Base-by-base conservation (phyloP, 2,113 vertebrate species). In the Thunnus maccoyii region DNA sequence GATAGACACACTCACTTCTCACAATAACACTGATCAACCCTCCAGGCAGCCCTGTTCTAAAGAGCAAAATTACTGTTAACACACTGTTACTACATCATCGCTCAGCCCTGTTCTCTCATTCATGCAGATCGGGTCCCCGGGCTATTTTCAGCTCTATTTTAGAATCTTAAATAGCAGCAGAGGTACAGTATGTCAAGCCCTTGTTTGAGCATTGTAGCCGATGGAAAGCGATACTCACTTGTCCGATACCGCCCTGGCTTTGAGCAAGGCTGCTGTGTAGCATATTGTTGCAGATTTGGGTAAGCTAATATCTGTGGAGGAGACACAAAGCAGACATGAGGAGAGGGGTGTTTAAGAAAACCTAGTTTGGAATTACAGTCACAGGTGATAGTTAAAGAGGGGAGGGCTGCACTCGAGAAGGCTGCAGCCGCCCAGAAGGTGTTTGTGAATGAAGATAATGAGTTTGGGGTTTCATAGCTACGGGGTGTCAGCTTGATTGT, bases 211-310 rank as follows among this genome's bases (percentile, higher is more conserved):
- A 27, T 41, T 64, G 70, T 58, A 58, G 36, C 4, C 0, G 36
- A 69, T 5, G 78, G 22, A 76, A 83, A 20, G 66, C 1, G 48
- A 75, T 88, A 98, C 98, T 98, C 96, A 99, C 98, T 99, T 99
- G 96, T 99, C 98, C n/a, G 97, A 99, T 60, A 99, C 98, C 81
- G 97, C 98, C 95, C 98, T 96, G 86, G 98, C 98, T 97, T 99
- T 99, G 87, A 99, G 97, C 91, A 99, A 94, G 14, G 98, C 98
- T 76, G 98, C 98, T 94, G 98, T 99, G 95, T 99, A 99, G 93
- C 98, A 99, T 97, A 99, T 99, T 72, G 98, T 99, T 89, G 98
- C 98, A 72, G 98, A 99, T 96, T 99, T 99, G 85, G 98, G 98
- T 96, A 99, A 97, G 90, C 98, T 99, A 94, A 99, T 99, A 96